Base-by-base conservation (phyloP, 2,888 invertebrate genomes). In the Acronicta psi region DNA sequence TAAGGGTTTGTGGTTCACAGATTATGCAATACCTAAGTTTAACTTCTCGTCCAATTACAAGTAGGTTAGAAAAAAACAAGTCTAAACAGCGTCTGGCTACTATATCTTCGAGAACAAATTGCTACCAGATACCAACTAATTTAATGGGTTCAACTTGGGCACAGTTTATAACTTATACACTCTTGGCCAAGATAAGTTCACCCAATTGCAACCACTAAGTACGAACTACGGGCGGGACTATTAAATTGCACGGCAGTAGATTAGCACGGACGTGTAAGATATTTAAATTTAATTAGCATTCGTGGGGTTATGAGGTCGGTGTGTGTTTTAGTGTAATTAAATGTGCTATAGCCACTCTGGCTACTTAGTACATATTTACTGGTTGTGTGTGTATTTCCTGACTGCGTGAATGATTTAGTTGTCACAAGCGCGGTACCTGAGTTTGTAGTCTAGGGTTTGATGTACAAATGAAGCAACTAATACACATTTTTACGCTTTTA, bases 151-250 rank as follows among this genome's bases (percentile, higher is more conserved):
- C 17, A 49, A 72, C 37, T 67, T 51, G 46, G 37, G 40, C 42
- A 34, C 38, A 18, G 45, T 53, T 56, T 53, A 34, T 59, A 69
- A 57, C 68, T 60, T 51, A 50, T 50, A 50, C 38, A 62, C 47
- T 51, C 25, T n/a, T 25, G 41, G 45, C 65, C 49, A 58, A 70
- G 67, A 67, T 70, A 70, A 57, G 42, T 53, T 65, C 52, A 53
- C 66, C 70, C 44, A 37, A 67, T 67, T 71, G 58, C 66, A 42
- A 36, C 64, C 54, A 61, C 69, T 69, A 69, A 69, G 56, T 63
- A 38, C 55, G 36, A 17, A n/a, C 13, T 37, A 49, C 18, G 41
- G 31, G 44, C 51, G 18, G 52, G 16, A n/a, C 38, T 38, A 58
- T 65, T 65, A 53, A 70, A 18, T 58, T 65, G 53, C 46, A 40